Conservation (phyloP, 2,113 vertebrate genomes). For the Cyanoramphus novaezelandiae region DNA sequence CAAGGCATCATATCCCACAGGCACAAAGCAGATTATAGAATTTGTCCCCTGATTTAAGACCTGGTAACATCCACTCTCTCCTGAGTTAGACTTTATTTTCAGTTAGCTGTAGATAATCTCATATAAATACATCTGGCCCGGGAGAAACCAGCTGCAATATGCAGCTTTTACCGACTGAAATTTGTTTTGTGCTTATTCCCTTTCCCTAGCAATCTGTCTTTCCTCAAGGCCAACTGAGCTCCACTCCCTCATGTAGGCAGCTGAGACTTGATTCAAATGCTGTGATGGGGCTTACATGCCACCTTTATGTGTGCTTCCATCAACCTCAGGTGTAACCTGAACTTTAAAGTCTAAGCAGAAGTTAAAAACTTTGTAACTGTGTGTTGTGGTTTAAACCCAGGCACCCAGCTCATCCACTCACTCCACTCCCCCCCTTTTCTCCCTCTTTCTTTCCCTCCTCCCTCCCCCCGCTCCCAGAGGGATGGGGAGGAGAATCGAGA, state of each 20-base stretch:
- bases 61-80: not conserved
- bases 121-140: not conserved
- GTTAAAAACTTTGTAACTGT: not conserved
- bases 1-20: not conserved
- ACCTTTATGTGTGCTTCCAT: not conserved
- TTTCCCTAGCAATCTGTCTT: not conserved
- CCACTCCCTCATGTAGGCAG: not conserved
- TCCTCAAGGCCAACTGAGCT: not conserved
- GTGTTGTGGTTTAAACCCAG: too few species aligned
- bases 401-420: too few species aligned
- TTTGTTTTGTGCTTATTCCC: not conserved
- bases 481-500: too few species aligned
- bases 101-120: not conserved
- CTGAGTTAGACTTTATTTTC: not conserved
- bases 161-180: not conserved
- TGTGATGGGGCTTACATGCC: accelerated
- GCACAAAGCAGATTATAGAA: not conserved
- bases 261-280: not conserved
- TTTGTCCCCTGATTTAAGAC: not conserved
- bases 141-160: not conserved
- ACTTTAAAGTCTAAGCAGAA: not conserved
- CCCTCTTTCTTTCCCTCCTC: too few species aligned
- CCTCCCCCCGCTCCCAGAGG: too few species aligned
- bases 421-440: too few species aligned
- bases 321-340: not conserved